These are phyloP conservation scores for Varroa destructor DNA, from an alignment of 1,140 invertebrate species.

Conservation along the genomic window DNA sequence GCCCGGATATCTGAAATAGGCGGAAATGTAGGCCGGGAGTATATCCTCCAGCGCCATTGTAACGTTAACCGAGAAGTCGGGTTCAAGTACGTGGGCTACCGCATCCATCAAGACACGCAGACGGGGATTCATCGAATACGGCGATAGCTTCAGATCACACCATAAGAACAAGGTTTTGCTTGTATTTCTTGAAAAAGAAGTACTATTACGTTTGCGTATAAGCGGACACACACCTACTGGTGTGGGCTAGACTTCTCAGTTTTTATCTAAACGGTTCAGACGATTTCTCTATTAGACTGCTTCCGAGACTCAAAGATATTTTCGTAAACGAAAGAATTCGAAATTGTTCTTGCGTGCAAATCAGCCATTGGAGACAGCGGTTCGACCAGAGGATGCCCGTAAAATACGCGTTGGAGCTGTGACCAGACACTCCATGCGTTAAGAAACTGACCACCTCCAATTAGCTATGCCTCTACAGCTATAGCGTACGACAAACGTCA, in stretches of 20 bases:
- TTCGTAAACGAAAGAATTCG: background rate
- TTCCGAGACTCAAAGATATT: background rate
- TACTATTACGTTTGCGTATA: too few species aligned
- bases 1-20: constrained; percentile 14
- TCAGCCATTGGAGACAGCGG: too few species aligned
- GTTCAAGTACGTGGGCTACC: constrained; percentile 17
- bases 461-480: too few species aligned
- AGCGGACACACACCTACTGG: too few species aligned
- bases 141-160: background rate
- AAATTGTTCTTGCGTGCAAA: too few species aligned
- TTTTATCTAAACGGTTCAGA: background rate
- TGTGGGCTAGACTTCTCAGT: background rate
- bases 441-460: too few species aligned
- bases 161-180: too few species aligned
- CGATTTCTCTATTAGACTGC: background rate
- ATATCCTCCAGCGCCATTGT: constrained; percentile 26
- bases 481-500: too few species aligned
- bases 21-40: constrained; percentile 8
- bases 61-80: constrained; percentile 14
- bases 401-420: too few species aligned
- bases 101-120: constrained; percentile 10
- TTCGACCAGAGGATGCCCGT: too few species aligned
- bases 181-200: too few species aligned
- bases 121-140: constrained; percentile 14
- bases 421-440: too few species aligned